A percentile compares a stretch with the other conserved stretches of the same genome.
Evolutionary conservation across 2,113 vertebrate species (phyloP).

Genomic region (Antidorcas marsupialis): DNA sequence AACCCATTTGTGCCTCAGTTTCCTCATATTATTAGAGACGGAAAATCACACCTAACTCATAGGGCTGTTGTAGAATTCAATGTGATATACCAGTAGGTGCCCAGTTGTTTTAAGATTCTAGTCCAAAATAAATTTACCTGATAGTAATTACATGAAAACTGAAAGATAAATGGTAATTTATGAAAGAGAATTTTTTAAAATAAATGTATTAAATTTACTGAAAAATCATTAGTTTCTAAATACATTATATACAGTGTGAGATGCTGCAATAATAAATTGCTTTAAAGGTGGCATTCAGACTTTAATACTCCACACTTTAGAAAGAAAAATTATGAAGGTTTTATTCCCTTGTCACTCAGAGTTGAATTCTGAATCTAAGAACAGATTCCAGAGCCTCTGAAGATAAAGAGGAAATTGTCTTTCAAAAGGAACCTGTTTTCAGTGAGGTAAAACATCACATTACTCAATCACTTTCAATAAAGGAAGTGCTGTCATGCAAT

Average conservation of each 20-base stretch:
- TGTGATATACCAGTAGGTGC: neutral
- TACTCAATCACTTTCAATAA: neutral
- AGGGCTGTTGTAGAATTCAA: neutral
- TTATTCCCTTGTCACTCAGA: conserved; percentile 16
- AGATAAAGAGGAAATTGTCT: conserved; percentile 15
- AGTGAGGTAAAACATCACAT: neutral
- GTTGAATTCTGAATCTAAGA: neutral
- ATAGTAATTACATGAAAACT: neutral
- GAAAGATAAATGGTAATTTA: neutral
- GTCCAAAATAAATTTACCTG: neutral
- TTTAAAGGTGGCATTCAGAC: neutral
- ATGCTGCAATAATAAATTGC: neutral
- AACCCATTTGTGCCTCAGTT: neutral
- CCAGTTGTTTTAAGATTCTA: neutral
- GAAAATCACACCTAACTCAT: neutral
- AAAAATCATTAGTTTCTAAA: neutral
- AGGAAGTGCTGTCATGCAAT: neutral
- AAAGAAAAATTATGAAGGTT: conserved; percentile 13
- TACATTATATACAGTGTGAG: neutral
- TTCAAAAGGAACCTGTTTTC: neutral
- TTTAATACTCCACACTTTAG: neutral
- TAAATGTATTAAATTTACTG: neutral
- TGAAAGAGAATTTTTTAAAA: conserved; percentile 19
- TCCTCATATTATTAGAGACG: neutral
- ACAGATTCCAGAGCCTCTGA: neutral